Percentiles rank a stretch among this genome's conserved stretches.
Evolutionary conservation across 2,113 vertebrate genomes (phyloP).

Genomic region (Colossoma macropomum): DNA sequence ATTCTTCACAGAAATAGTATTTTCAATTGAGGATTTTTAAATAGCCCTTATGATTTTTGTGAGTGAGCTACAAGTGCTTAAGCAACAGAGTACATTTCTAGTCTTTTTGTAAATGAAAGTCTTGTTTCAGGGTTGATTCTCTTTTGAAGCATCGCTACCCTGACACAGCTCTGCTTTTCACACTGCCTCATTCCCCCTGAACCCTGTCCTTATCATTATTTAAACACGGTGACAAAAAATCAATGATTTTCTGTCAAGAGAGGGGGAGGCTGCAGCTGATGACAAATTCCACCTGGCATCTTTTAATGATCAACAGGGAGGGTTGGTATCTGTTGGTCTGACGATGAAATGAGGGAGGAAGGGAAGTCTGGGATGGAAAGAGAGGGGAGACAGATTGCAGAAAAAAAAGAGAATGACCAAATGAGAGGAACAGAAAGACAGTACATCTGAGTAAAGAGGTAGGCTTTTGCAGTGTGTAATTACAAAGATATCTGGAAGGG

Average conservation of each 20-base stretch:
- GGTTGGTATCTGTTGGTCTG: conserved; percentile 40
- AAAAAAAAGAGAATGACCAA: conserved; percentile 28
- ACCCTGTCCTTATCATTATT: conserved; percentile 74
- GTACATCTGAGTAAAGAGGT: conserved; percentile 19
- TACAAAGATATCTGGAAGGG: conserved; percentile 54
- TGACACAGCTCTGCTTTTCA: not conserved
- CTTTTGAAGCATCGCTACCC: conserved; percentile 15
- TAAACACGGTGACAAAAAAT: conserved; percentile 73
- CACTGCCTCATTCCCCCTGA: conserved; percentile 38
- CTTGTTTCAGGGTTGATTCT: conserved; percentile 30
- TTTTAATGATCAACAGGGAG: conserved; percentile 51
- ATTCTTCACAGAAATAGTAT: too few species aligned
- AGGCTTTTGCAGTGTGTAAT: conserved; percentile 67
- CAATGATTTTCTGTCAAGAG: conserved; percentile 52
- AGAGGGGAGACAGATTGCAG: conserved; percentile 3
- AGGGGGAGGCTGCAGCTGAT: conserved; percentile 23
- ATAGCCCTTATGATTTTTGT: too few species aligned
- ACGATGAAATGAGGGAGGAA: conserved; percentile 7
- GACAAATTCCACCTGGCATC: conserved; percentile 55
- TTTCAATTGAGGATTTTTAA: too few species aligned
- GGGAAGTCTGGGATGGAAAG: conserved; percentile 2
- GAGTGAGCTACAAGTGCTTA: too few species aligned
- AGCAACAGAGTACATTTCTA: not conserved
- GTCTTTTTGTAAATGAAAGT: not conserved
- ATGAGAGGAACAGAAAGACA: conserved; percentile 49